Conservation (phyloP, 1,140 invertebrate genomes). For the Augochlora pura region DNA sequence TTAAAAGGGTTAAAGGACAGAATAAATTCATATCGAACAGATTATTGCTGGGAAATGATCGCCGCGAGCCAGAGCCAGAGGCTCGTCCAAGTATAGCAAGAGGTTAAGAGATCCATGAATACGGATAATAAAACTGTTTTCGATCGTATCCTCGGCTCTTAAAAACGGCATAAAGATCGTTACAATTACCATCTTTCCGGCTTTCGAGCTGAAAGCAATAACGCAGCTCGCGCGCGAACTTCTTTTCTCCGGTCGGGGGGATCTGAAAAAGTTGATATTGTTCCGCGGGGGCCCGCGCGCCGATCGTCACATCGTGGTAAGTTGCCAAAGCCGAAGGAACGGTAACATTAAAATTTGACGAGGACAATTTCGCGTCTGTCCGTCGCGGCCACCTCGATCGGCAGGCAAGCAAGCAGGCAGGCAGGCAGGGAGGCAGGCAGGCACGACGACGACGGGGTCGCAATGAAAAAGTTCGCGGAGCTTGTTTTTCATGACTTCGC, state of each 20-base stretch:
- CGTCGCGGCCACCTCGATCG: neutral
- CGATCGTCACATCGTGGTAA: neutral
- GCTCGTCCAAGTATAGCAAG: neutral
- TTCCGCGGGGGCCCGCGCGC: no score
- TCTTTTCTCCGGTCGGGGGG: neutral
- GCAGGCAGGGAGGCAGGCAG: no score
- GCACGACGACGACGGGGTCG: no score
- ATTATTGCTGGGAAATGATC: neutral
- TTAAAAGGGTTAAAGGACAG: no score
- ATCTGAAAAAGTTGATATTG: neutral
- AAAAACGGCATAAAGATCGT: neutral
- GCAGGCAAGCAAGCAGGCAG: no score
- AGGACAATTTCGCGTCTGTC: slow-evolving; percentile 1
- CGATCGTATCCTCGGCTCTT: no score
- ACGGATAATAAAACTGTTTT: no score
- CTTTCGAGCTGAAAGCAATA: neutral
- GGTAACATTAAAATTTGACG: slow-evolving; percentile 19
- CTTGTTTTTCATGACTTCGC: neutral
- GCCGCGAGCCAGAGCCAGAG: no score
- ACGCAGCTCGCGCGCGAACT: neutral
- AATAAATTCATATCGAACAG: no score
- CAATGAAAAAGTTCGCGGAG: slow-evolving; percentile 23
- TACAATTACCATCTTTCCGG: neutral
- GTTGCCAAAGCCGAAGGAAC: neutral
- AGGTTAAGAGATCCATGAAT: no score